phyloP scores from a whole-genome alignment of 37 sponge, comb jelly and placozoan genomes.

The Ephydatia muelleri region DNA sequence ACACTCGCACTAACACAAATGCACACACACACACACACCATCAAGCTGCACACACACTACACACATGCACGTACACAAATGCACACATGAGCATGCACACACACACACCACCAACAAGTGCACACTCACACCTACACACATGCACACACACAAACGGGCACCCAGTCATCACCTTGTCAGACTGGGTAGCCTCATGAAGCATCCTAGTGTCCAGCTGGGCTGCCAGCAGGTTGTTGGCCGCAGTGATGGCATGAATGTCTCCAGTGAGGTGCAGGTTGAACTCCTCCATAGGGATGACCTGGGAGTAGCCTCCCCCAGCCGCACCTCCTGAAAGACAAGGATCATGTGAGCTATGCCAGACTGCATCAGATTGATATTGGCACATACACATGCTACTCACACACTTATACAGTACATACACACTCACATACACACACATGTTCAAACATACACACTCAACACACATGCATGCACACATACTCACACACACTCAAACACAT shows the following conservation, averaged over 20 bases:
- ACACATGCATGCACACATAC: too few relatives aligned
- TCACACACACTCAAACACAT: too few relatives aligned
- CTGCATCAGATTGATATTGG: too few relatives aligned
- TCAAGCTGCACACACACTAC: too few relatives aligned
- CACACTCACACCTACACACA: not conserved
- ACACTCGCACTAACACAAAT: too few relatives aligned
- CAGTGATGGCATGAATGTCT: constrained; percentile 98
- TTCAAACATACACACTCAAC: too few relatives aligned
- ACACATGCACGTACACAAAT: not conserved
- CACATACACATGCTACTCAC: too few relatives aligned
- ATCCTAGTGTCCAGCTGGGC: constrained; percentile 96
- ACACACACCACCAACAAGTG: not conserved
- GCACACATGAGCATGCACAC: not conserved
- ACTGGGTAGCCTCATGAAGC: constrained; percentile 96
- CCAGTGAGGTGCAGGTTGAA: constrained; percentile 99
- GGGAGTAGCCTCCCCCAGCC: constrained; percentile 99
- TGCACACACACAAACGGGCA: not conserved
- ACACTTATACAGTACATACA: too few relatives aligned
- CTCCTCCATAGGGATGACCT: constrained; percentile 99
- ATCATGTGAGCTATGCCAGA: not conserved
- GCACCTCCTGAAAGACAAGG: constrained; percentile 76
- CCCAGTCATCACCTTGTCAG: constrained; percentile 48
- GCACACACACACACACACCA: not conserved
- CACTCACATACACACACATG: too few relatives aligned
- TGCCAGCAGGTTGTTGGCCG: constrained; percentile 96